Conservation (phyloP, 2,113 vertebrate species). For the Petromus typicus region DNA sequence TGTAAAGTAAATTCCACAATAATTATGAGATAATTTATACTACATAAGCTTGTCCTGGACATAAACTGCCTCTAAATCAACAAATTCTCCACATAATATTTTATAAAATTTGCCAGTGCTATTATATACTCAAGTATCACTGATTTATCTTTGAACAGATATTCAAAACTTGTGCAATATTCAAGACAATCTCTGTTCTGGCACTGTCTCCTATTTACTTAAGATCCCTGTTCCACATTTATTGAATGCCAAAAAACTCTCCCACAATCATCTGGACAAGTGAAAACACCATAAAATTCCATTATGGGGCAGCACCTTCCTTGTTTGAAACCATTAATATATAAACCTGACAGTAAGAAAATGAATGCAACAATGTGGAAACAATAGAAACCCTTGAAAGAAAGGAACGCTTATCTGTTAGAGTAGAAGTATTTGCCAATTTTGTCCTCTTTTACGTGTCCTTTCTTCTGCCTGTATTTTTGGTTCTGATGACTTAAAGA, state of each 20-base stretch:
- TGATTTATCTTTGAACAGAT: background rate
- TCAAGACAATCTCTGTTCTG: background rate
- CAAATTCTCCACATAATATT: background rate
- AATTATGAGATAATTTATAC: slow-evolving; percentile 10
- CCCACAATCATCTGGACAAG: background rate
- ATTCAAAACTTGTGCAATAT: background rate
- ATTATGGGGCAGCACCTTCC: background rate
- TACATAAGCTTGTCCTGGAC: background rate
- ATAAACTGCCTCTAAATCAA: background rate
- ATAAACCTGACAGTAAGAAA: background rate
- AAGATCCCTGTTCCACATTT: background rate
- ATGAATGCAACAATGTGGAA: background rate
- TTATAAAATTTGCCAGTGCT: background rate
- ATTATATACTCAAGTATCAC: background rate
- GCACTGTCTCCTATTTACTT: background rate
- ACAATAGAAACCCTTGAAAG: background rate
- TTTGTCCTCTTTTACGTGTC: slow-evolving; percentile 24
- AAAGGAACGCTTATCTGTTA: slow-evolving; percentile 1
- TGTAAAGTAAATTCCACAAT: background rate
- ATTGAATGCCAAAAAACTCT: background rate
- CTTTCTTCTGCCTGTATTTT: background rate
- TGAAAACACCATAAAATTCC: background rate
- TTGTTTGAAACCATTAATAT: background rate
- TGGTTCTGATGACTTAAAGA: background rate
- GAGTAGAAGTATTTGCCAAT: background rate